phyloP scores from a whole-genome alignment of 1,140 invertebrate genomes.

The Phymorhynchus buccinoides region DNA sequence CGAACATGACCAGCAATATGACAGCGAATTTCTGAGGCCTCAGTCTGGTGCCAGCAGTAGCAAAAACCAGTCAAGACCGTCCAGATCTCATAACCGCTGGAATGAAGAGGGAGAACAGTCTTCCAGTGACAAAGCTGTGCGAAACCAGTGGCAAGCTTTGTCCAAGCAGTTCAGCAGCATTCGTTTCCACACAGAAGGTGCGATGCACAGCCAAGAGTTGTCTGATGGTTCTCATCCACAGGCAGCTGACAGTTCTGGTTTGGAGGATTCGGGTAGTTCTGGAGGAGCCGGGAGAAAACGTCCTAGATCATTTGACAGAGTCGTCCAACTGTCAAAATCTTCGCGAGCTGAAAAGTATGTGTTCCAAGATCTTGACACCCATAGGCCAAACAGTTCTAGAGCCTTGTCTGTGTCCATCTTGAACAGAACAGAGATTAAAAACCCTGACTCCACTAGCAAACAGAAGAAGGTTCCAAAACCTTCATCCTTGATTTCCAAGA shows the following conservation, averaged over 20 bases:
- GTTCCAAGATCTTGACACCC: not conserved
- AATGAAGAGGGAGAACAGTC: not conserved
- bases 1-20: not conserved
- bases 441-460: constrained; percentile 22
- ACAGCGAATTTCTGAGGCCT: not conserved
- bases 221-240: not conserved
- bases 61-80: not conserved
- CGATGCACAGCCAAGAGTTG: not conserved
- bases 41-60: not conserved
- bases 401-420: not conserved
- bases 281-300: constrained; percentile 12
- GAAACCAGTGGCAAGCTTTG: not conserved
- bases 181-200: constrained; percentile 11
- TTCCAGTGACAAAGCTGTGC: not conserved
- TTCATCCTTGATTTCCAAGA: not conserved
- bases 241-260: not conserved
- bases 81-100: not conserved
- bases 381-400: not conserved
- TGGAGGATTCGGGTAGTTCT: constrained; percentile 11
- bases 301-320: not conserved
- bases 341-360: constrained; percentile 14
- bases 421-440: not conserved
- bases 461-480: not conserved
- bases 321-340: constrained; percentile 15
- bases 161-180: constrained; percentile 1